Evolutionary conservation across 2,888 invertebrate genomes (phyloP), one percentile per base, ranked within the genome.

Genomic region (Apoderus coryli): DNA sequence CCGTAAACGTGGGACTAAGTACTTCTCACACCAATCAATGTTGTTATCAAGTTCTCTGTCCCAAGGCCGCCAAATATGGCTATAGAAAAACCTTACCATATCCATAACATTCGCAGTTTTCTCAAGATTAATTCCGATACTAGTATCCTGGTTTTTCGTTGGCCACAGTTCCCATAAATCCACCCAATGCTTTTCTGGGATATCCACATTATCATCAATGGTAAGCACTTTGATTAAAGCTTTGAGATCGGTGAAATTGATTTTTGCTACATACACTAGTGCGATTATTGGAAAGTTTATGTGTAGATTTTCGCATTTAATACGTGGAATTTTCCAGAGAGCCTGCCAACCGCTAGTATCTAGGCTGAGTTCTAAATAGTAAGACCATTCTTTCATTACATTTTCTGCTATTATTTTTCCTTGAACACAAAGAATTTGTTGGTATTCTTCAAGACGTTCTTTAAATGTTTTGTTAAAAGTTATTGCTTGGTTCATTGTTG

Each of bases 271-370:
- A 10, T 68, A 60, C 4, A 73, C 62, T 9, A 67, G 61, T 0
- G 73, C 72, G 15, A 74, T 57, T 27, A 72, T 70, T 1, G 76
- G 76, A 51, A 67, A 76, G 41, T 69, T 63, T 9, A 74, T 69
- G 37, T 69, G 64, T 53, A 73, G 65, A 36, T 64, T 63, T 44
- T 71, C 70, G 45, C 76, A 76, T 19, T 65, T 69, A 3, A 63
- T 49, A 31, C 73, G 65, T 0, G 75, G 69, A 5, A 76, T 63
- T 52, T 75, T 76, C 76, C 76, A 76, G 5, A 76, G 44, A 0
- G 72, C 75, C 44, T 72, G 71, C 76, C 76, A 76, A 1, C 76
- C 76, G 1, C 64, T 65, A 0, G 71, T 69, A 42, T 76, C 76
- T 2, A 76, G 54, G 1, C 67, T 54, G 14, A 72, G 44, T 44